These are phyloP conservation scores for Ptychodera flava DNA, from an alignment of 35 echinoderm and acorn worm species.

Conservation along the genomic window DNA sequence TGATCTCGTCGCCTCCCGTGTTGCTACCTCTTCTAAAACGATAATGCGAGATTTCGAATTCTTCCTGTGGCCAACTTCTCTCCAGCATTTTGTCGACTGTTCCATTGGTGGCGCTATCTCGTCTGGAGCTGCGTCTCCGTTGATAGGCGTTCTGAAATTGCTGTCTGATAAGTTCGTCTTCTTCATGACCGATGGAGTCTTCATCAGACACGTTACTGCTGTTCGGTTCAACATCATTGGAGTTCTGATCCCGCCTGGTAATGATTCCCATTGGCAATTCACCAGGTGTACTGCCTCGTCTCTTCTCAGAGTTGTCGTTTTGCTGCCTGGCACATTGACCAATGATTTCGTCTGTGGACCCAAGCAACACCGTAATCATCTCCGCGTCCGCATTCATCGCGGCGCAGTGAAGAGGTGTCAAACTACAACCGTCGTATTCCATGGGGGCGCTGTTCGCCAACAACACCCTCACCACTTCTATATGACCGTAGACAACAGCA, in stretches of 20 bases:
- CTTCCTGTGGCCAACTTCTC: neutral
- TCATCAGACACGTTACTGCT: neutral
- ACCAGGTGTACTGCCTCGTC: too few species aligned
- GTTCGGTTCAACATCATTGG: neutral
- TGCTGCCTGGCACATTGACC: neutral
- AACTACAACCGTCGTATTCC: neutral
- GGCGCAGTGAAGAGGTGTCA: neutral
- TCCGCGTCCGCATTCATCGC: neutral
- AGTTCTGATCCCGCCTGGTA: too few species aligned
- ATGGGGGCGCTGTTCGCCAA: neutral
- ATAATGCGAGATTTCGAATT: neutral
- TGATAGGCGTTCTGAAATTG: neutral
- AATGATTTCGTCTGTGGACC: neutral
- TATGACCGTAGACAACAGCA: neutral
- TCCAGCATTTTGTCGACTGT: neutral
- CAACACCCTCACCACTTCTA: neutral
- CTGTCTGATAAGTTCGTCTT: neutral
- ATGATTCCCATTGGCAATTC: too few species aligned
- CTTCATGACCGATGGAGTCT: neutral
- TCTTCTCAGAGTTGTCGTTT: too few species aligned
- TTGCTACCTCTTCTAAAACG: neutral
- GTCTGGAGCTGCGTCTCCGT: neutral
- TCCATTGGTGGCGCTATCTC: neutral
- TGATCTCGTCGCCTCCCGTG: neutral
- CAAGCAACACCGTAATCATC: neutral